These are phyloP conservation scores for Entelurus aequoreus DNA, from an alignment of 2,113 vertebrate species.

Conservation along the genomic window DNA sequence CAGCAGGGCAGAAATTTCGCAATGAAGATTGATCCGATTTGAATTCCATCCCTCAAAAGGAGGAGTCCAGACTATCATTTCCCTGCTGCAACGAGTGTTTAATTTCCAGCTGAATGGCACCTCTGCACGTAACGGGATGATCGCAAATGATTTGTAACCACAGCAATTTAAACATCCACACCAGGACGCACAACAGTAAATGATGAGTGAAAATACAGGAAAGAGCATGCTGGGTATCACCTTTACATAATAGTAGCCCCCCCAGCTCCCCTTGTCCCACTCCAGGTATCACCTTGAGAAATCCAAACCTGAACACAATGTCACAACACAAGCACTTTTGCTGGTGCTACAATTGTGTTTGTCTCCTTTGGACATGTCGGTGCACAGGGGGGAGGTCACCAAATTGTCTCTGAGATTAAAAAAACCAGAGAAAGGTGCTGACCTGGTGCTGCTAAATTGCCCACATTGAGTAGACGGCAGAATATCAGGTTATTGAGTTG, in stretches of 20 bases:
- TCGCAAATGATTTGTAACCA: conserved; percentile 46
- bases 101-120: conserved; percentile 61
- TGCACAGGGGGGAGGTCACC: conserved; percentile 70
- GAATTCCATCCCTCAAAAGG: conserved; percentile 50
- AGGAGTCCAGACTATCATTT: conserved; percentile 50
- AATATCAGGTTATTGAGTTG: conserved; percentile 79
- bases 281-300: conserved; percentile 71
- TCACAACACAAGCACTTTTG: conserved; percentile 58
- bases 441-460: conserved; percentile 74
- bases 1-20: conserved; percentile 41
- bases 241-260: conserved; percentile 66
- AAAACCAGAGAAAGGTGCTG: conserved; percentile 59
- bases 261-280: conserved; percentile 32
- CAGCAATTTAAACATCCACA: conserved; percentile 41
- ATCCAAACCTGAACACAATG: conserved; percentile 50
- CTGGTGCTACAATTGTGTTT: conserved; percentile 40
- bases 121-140: conserved; percentile 42
- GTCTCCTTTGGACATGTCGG: conserved; percentile 61
- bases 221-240: conserved; percentile 26
- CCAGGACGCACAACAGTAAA: conserved; percentile 32
- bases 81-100: conserved; percentile 60
- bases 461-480: conserved; percentile 69
- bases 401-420: conserved; percentile 70
- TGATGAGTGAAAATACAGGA: conserved; percentile 39
- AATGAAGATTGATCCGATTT: conserved; percentile 56